Conservation (phyloP, 2,113 vertebrate genomes). For the Phodopus roborovskii region DNA sequence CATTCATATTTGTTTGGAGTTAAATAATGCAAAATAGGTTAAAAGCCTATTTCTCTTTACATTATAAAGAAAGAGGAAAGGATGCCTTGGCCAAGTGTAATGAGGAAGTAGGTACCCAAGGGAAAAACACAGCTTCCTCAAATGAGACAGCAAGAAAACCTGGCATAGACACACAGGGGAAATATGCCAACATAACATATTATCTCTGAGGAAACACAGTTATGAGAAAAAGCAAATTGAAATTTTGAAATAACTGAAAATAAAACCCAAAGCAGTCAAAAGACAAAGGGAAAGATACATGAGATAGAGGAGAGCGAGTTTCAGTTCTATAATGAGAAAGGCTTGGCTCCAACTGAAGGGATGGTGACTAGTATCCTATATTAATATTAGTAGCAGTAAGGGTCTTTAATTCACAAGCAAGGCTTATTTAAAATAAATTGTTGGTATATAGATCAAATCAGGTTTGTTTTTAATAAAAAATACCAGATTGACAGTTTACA, state of each 20-base stretch:
- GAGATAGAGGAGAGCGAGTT: background rate
- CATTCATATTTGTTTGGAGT: conserved; percentile 22
- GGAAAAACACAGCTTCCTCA: conserved; percentile 37
- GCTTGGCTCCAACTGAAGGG: background rate
- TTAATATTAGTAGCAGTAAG: background rate
- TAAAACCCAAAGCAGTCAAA: conserved; percentile 34
- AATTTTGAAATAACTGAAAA: conserved; percentile 68
- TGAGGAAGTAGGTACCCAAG: conserved; percentile 7
- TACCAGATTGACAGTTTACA: background rate
- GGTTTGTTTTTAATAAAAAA: background rate
- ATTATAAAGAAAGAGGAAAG: conserved; percentile 14
- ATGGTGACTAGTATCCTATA: background rate
- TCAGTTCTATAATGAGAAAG: background rate
- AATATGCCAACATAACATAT: conserved; percentile 63
- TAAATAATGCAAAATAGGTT: conserved; percentile 61
- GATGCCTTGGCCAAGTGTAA: conserved; percentile 53
- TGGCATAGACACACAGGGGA: conserved; percentile 66
- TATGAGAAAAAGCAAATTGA: conserved; percentile 64
- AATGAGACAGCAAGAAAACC: conserved; percentile 53
- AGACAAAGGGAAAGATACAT: conserved; percentile 51
- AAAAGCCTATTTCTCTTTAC: conserved; percentile 3
- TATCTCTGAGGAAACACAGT: conserved; percentile 69
- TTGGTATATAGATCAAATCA: background rate
- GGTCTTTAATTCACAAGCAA: background rate
- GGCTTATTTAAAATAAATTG: background rate